Evolutionary conservation across 2,113 vertebrate species (phyloP).

Genomic region (Chionomys nivalis): DNA sequence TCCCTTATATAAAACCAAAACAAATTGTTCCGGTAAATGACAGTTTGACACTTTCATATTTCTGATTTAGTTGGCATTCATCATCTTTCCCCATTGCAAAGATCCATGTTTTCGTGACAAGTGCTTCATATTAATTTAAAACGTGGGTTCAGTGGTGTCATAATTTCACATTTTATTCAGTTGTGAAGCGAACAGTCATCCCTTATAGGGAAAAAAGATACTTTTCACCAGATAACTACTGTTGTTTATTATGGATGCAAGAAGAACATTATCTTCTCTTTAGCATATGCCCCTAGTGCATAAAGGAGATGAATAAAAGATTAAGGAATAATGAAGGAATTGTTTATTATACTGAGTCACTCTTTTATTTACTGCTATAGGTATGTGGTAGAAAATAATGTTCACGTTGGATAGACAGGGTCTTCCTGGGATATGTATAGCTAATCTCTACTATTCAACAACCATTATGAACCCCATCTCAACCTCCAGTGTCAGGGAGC

Average conservation of each 20-base stretch:
- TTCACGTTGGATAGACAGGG: constrained; percentile 13
- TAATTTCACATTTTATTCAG: constrained; percentile 77
- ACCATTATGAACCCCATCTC: background rate
- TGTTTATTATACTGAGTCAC: constrained; percentile 53
- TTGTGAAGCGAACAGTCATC: constrained; percentile 64
- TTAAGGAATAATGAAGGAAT: constrained; percentile 59
- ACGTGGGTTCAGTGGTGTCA: constrained; percentile 74
- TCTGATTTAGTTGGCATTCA: constrained; percentile 54
- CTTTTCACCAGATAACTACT: constrained; percentile 62
- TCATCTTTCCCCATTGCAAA: constrained; percentile 61
- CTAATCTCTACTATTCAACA: background rate
- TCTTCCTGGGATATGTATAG: background rate
- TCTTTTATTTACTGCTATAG: constrained; percentile 55
- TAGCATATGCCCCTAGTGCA: constrained; percentile 55
- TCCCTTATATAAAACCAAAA: constrained; percentile 51
- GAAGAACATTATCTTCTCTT: constrained; percentile 61
- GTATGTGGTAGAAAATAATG: constrained; percentile 48
- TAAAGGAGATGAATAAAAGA: constrained; percentile 70
- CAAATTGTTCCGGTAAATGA: constrained; percentile 65
- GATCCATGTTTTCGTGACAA: constrained; percentile 62
- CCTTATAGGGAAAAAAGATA: constrained; percentile 58
- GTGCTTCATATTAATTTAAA: constrained; percentile 68
- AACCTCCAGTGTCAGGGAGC: background rate
- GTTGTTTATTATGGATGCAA: constrained; percentile 61
- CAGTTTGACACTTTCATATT: constrained; percentile 53